Base-by-base conservation (phyloP, 2,113 vertebrate species). In the Scalopus aquaticus region DNA sequence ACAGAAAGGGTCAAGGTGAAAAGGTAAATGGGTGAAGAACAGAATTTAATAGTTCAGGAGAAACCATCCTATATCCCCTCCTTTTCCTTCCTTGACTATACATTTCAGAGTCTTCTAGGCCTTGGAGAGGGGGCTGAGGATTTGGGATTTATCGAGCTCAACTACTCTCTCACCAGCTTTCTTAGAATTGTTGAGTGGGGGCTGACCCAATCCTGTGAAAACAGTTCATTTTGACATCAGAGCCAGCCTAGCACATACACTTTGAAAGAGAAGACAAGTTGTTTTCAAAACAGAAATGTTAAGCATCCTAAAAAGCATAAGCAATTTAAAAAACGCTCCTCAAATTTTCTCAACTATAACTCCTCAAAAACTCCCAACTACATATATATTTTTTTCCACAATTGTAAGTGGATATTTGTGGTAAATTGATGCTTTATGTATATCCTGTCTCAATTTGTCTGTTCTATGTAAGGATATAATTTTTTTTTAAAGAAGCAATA, bases 341-440 rank as follows among this genome's bases (percentile, higher is more conserved):
- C 84, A 82, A 98, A 96, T 98, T 98, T 98, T 97, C 90, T 97
- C 84, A 95, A 83, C 84, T 95, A 96, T 91, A 95, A 56, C 54
- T 56, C 54, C 54, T 56, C 54, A 56, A 56, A 56, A 56, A 56
- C 54, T 56, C 54, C 54, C 54, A 22, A 56, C 19, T 32, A 7
- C 39, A 22, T 81, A 20, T 60, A 20, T 11, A 8, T 54, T 37
- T 65, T 60, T 94, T 97, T 87, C 79, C 90, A 94, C 92, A 97
- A 86, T 94, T 96, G 72, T 97, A 98, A 98, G 95, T 97, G 96
- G 95, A 95, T 97, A 97, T 97, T 97, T 97, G 97, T 96, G 96
- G 54, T 97, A 98, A 98, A 98, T 97, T 97, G 97, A 96, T 97
- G 97, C 97, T 98, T 98, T 98, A 97, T 98, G 92, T 97, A 95